Conservation (phyloP, 2,113 vertebrate genomes). For the Machaerirhynchus nigripectus region DNA sequence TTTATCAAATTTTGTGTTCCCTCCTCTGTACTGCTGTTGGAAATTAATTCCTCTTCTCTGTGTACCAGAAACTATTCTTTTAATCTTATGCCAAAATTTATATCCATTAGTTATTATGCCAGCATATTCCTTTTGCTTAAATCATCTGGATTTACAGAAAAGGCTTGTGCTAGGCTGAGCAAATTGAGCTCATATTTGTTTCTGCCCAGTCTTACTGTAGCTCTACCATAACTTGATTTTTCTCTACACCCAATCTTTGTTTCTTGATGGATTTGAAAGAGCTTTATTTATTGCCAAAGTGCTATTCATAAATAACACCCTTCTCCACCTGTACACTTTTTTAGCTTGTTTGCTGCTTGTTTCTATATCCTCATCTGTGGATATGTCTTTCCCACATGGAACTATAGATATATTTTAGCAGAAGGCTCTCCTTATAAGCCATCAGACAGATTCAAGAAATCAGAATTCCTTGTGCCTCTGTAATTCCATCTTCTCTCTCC, state of each 20-base stretch:
- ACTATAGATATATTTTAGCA: neutral
- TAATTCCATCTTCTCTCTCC: neutral
- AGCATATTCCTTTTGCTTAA: neutral
- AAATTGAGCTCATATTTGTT: neutral
- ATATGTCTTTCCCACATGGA: neutral
- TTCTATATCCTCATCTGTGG: neutral
- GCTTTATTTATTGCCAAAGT: neutral
- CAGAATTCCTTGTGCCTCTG: neutral
- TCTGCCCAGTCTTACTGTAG: neutral
- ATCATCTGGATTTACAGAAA: neutral
- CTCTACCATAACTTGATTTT: neutral
- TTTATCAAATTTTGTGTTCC: neutral
- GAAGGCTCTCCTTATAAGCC: neutral
- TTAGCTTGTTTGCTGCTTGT: neutral
- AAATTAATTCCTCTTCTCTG: constrained; percentile 2
- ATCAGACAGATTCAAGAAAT: neutral
- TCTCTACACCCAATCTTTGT: neutral
- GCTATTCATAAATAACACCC: neutral
- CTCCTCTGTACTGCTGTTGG: neutral
- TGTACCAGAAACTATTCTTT: neutral
- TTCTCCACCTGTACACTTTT: neutral
- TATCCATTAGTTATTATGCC: neutral
- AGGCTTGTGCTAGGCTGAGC: neutral
- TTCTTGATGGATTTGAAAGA: neutral
- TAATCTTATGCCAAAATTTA: neutral